Conservation (phyloP, 2,888 invertebrate species). For the Acronicta leporina region DNA sequence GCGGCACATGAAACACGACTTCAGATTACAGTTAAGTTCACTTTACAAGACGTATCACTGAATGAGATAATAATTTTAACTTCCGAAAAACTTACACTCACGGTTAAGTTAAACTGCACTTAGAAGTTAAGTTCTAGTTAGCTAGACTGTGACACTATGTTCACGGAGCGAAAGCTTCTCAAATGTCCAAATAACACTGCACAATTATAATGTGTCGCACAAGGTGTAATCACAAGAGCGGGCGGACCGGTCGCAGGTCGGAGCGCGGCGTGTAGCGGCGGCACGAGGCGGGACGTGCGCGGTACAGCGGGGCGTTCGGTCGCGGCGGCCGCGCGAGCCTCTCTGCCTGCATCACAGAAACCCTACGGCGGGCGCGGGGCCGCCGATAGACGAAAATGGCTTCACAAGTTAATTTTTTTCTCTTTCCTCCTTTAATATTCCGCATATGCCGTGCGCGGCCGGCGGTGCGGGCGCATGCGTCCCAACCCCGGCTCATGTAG, state of each 20-base stretch:
- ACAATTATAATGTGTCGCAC: conserved; percentile 78
- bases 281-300: conserved; percentile 30
- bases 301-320: conserved; percentile 66
- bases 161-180: conserved; percentile 58
- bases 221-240: conserved; percentile 74
- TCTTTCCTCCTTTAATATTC: conserved; percentile 89
- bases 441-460: conserved; percentile 87
- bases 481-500: conserved; percentile 74
- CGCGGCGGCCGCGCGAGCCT: conserved; percentile 77
- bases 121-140: conserved; percentile 46
- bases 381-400: conserved; percentile 88
- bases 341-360: conserved; percentile 80
- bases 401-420: conserved; percentile 89
- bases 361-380: conserved; percentile 83
- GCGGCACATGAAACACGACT: conserved; percentile 67
- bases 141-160: conserved; percentile 54
- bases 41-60: conserved; percentile 70
- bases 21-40: conserved; percentile 70
- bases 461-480: conserved; percentile 87
- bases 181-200: conserved; percentile 74
- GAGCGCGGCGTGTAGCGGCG: conserved; percentile 49
- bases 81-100: conserved; percentile 78
- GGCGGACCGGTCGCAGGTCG: conserved; percentile 72
- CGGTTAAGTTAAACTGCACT: conserved; percentile 66
- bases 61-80: conserved; percentile 63